Evolutionary conservation across 2,888 invertebrate genomes (phyloP), one percentile per base, ranked within the genome.

Genomic region (Pedicia rivosa): DNA sequence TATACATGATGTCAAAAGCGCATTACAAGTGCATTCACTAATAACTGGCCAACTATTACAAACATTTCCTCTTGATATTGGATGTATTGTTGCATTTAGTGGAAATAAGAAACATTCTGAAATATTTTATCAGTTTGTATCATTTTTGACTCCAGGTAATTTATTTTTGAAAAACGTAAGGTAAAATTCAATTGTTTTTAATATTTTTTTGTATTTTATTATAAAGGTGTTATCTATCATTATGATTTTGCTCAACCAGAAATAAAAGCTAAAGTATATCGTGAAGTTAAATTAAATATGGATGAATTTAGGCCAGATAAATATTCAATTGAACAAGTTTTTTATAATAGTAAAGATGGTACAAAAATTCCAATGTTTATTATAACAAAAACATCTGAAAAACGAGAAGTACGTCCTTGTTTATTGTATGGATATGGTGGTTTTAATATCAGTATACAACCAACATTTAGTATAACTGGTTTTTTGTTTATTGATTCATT

Each of bases 301-400:
- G 78, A 82, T 41, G 82, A 81, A 39, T 81, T 91, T 55, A 74
- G 90, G 57, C 64, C 79, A 3, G 67, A 71, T 7, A 64, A 77
- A 44, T 94, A 84, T 52, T 77, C 78, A 53, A 83, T 84, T 8
- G 74, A 78, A 42, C 97, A 97, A 64, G 71, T 91, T 39, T 97
- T 95, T 64, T 97, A 88, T 57, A 57, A 70, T 3, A 90, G 91
- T 62, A 90, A 86, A 61, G 95, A 97, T 61, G 87, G 83, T 48
- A 90, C 88, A 13, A 78, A 79, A 64, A 74, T 97, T 48, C 95
- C 95, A 14, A 95, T 97, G 94, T 97, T 92, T 59, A 79, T 97
- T 44, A 75, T 86, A 39, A 72, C 75, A 43, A 82, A 77, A 59
- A 81, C 81, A 14, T 44, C 42, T 4, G 76, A 81, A 4, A 56